A percentile compares a stretch with the other conserved stretches of the same genome.
phyloP scores from a whole-genome alignment of 1,140 invertebrate species.

The Pissodes strobi region DNA sequence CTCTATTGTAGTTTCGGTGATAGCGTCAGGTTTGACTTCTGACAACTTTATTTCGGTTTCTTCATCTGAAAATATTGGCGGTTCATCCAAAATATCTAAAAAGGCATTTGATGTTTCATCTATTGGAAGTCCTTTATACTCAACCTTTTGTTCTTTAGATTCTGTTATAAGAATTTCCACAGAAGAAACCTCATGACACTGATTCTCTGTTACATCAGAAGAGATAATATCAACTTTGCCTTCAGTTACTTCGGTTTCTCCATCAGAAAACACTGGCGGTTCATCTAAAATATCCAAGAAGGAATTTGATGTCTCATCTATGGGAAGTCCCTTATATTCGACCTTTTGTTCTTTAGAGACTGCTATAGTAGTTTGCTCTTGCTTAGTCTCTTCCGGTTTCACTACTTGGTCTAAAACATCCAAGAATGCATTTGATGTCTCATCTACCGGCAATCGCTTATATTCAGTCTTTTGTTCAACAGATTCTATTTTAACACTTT shows the following conservation, averaged over 20 bases:
- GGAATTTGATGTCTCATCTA: constrained; percentile 57
- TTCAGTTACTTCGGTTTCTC: background rate
- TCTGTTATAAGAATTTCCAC: background rate
- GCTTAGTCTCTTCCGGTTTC: background rate
- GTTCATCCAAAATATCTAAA: too few species aligned
- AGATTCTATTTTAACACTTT: too few species aligned
- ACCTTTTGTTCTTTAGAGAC: constrained; percentile 3
- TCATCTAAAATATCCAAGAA: constrained; percentile 62
- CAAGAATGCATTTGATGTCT: constrained; percentile 48
- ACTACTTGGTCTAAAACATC: too few species aligned
- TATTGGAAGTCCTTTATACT: too few species aligned
- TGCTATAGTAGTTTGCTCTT: background rate
- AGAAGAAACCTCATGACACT: too few species aligned
- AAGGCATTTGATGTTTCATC: constrained; percentile 51
- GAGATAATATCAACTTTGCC: too few species aligned
- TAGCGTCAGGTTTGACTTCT: too few species aligned
- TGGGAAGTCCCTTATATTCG: too few species aligned
- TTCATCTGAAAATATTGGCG: constrained; percentile 36
- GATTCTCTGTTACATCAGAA: too few species aligned
- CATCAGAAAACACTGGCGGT: constrained; percentile 55
- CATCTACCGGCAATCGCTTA: constrained; percentile 57
- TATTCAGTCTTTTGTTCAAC: background rate
- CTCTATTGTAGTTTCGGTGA: too few species aligned
- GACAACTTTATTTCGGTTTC: too few species aligned
- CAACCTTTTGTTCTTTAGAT: background rate